Evolutionary conservation across 1,140 invertebrate genomes (phyloP).

Genomic region (Pollicipes pollicipes): DNA sequence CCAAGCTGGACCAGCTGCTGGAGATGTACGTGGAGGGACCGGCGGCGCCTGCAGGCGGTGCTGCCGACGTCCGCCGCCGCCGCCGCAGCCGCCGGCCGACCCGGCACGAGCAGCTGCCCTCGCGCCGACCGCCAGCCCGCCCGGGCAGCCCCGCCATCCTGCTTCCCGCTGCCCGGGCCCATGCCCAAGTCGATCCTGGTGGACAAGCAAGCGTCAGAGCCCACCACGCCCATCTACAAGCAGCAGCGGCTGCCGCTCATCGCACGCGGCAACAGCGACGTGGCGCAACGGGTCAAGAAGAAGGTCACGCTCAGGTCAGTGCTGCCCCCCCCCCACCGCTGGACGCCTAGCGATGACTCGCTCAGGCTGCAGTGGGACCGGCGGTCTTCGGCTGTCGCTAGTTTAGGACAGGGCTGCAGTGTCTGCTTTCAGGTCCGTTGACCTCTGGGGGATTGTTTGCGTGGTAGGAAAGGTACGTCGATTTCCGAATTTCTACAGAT

Average conservation of each 20-base stretch:
- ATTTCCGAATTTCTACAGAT: no score
- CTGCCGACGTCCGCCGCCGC: slow-evolving; percentile 21
- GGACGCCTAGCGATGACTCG: no score
- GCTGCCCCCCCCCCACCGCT: no score
- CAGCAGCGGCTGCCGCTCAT: slow-evolving; percentile 38
- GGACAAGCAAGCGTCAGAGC: slow-evolving; percentile 58
- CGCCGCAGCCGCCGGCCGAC: slow-evolving; percentile 19
- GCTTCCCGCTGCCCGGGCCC: slow-evolving; percentile 18
- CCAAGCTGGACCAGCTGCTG: slow-evolving; percentile 77
- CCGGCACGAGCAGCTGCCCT: slow-evolving; percentile 10
- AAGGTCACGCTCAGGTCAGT: slow-evolving; percentile 53
- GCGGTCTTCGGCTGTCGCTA: no score
- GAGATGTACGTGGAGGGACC: slow-evolving; percentile 82
- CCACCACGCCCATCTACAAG: slow-evolving; percentile 45
- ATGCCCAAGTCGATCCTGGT: slow-evolving; percentile 41
- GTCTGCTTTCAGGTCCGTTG: no score
- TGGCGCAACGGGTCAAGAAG: slow-evolving; percentile 61
- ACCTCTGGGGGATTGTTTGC: no score
- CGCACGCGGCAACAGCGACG: slow-evolving; percentile 55
- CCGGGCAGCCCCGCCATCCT: slow-evolving; percentile 18
- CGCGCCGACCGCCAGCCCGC: slow-evolving; percentile 12
- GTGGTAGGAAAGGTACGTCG: no score
- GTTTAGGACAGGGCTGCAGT: no score
- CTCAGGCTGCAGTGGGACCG: no score
- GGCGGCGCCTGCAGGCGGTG: slow-evolving; percentile 41